Evolutionary conservation across 1,140 invertebrate genomes (phyloP), one percentile per base, ranked within the genome.

Genomic region (Pomacea maculata): DNA sequence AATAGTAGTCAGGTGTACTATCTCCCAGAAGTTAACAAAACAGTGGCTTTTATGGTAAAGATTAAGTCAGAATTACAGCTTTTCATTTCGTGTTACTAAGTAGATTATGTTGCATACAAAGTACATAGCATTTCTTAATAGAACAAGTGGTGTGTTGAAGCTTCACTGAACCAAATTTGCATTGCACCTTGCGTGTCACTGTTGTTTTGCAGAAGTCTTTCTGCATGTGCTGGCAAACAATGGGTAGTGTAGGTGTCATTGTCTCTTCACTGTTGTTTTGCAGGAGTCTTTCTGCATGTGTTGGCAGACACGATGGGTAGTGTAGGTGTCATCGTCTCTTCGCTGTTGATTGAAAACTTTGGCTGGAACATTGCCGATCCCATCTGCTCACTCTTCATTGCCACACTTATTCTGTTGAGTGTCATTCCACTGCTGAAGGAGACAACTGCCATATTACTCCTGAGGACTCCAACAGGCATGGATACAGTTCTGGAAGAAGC

Each of bases 201-300:
- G 15, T 80, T 81, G 19, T 70, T 70, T 89, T 85, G 71, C 85
- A 94, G 94, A 94, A 84, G 93, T 94, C 9, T 94, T 94, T 89
- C 90, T 94, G 1, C 94, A 94, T 85, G 92, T 94, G 65, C 83
- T 94, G 54, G 94, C 94, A 15, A 94, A 94, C 87, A 7, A 86
- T 94, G 71, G 94, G 94, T 34, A 93, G 93, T 86, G 92, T 94
- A 4, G 94, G 94, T 63, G 94, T 94, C 4, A 94, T 94, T 77
- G 90, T 94, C 21, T 94, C 93, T 21, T n/a, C n/a, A 12, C 54
- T 74, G 14, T 80, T 81, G 19, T 68, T 70, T 89, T 85, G 71
- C 85, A 94, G 94, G 94, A 83, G 93, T 94, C 9, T 94, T 94
- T 89, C 90, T 94, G 1, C 94, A 94, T 85, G 92, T 94, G 65